phyloP scores from a whole-genome alignment of 2,797 vertebrate species.

The Siniperca obscura region DNA sequence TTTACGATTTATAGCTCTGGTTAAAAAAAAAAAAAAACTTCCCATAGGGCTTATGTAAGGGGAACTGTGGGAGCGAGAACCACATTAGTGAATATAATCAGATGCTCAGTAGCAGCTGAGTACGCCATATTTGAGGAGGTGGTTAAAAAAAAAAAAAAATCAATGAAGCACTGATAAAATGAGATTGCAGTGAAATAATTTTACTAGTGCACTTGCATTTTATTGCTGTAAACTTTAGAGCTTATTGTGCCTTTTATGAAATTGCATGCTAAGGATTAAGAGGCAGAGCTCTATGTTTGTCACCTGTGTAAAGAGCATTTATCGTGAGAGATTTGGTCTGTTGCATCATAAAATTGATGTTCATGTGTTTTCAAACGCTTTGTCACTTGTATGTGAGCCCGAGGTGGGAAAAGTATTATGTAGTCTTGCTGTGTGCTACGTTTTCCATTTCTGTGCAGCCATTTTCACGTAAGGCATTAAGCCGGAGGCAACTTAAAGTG shows the following conservation, averaged over 20 bases:
- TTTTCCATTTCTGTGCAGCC: constrained; percentile 11
- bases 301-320: not conserved
- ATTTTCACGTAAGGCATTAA: not conserved
- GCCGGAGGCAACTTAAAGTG: not conserved
- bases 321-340: not conserved
- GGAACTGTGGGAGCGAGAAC: constrained; percentile 20
- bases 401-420: not conserved
- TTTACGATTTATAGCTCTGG: constrained; percentile 1
- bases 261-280: not conserved
- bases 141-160: not conserved
- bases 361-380: not conserved
- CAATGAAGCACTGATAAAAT: not conserved
- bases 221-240: not conserved
- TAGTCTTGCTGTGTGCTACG: not conserved
- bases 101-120: constrained; percentile 20
- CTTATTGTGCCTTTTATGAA: constrained; percentile 13
- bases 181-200: constrained; percentile 5
- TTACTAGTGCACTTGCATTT: not conserved
- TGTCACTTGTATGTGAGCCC: not conserved
- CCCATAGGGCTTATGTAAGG: constrained; percentile 25
- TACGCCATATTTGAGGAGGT: constrained; percentile 25
- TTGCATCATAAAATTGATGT: not conserved
- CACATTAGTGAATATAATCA: constrained; percentile 35
- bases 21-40: constrained; percentile 18
- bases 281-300: not conserved